Conservation (phyloP, 2,797 vertebrate genomes). For the Acipenser transmontanus region DNA sequence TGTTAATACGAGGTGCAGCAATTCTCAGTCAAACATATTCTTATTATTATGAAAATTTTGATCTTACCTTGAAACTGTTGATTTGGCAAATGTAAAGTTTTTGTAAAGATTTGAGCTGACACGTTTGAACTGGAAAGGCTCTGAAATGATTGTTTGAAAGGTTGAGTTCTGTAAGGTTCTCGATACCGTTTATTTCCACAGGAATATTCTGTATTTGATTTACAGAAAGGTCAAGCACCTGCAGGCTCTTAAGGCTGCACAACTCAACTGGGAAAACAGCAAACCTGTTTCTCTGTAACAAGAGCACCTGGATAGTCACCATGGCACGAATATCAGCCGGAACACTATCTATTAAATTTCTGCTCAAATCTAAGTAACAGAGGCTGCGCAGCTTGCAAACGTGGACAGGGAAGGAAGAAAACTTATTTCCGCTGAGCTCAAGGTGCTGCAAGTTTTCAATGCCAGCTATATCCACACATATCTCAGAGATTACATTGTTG, state of each 20-base stretch:
- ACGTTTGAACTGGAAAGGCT: conserved; percentile 46
- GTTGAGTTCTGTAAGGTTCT: conserved; percentile 42
- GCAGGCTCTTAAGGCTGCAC: conserved; percentile 39
- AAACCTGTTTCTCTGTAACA: conserved; percentile 42
- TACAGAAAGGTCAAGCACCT: conserved; percentile 41
- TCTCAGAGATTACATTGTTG: conserved; percentile 45
- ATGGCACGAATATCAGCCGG: conserved; percentile 32
- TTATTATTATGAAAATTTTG: not conserved
- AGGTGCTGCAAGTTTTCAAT: conserved; percentile 34
- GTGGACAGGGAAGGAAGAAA: conserved; percentile 35
- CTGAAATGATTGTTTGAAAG: conserved; percentile 45
- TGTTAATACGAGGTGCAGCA: too few relatives aligned
- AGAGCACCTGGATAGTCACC: conserved; percentile 36
- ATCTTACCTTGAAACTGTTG: conserved; percentile 47
- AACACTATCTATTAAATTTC: conserved; percentile 43
- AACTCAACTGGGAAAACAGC: conserved; percentile 43
- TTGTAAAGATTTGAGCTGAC: conserved; percentile 36
- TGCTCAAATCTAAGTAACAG: conserved; percentile 41
- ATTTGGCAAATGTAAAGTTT: conserved; percentile 34
- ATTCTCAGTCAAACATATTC: too few relatives aligned
- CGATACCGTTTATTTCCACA: conserved; percentile 33
- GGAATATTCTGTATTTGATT: conserved; percentile 44
- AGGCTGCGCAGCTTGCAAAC: conserved; percentile 37
- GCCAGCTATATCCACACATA: conserved; percentile 36
- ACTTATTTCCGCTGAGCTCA: conserved; percentile 40